Conservation (phyloP, 2,113 vertebrate species). For the Boleophthalmus pectinirostris region DNA sequence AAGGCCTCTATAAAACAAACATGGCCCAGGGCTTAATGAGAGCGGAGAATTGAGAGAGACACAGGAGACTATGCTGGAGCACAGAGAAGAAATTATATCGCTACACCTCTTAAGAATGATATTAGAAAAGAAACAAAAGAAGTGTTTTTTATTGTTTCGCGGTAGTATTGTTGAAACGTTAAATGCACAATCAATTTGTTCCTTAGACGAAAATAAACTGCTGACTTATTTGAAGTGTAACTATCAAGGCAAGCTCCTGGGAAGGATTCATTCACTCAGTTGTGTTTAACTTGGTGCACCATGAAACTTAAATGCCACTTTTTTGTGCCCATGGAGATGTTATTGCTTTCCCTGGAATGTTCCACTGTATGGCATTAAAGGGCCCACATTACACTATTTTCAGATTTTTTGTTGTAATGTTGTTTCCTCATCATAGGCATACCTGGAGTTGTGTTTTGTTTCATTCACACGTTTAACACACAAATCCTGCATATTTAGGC, state of each 20-base stretch:
- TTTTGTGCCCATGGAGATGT: too few species aligned
- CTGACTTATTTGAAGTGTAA: constrained; percentile 4
- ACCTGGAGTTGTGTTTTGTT: too few species aligned
- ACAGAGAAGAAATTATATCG: constrained; percentile 20
- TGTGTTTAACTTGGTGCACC: constrained; percentile 13
- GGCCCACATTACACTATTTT: too few species aligned
- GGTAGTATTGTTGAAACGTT: not conserved
- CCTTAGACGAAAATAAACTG: constrained; percentile 7
- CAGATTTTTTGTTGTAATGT: too few species aligned
- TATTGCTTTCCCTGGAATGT: too few species aligned
- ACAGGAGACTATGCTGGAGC: constrained; percentile 28
- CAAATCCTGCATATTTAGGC: too few species aligned
- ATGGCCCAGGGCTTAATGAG: constrained; percentile 44
- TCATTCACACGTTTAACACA: too few species aligned
- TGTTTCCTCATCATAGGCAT: too few species aligned
- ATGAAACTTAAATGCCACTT: not conserved
- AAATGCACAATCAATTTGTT: not conserved
- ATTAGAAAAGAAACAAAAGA: constrained; percentile 27
- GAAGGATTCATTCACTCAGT: not conserved
- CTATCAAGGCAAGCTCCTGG: constrained; percentile 19
- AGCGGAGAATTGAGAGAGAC: constrained; percentile 35
- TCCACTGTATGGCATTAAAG: too few species aligned
- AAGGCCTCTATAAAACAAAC: constrained; percentile 34
- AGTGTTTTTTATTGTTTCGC: constrained; percentile 14
- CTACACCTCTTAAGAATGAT: constrained; percentile 16